Evolutionary conservation across 2,888 invertebrate genomes (phyloP).

Genomic region (Hyalella azteca): DNA sequence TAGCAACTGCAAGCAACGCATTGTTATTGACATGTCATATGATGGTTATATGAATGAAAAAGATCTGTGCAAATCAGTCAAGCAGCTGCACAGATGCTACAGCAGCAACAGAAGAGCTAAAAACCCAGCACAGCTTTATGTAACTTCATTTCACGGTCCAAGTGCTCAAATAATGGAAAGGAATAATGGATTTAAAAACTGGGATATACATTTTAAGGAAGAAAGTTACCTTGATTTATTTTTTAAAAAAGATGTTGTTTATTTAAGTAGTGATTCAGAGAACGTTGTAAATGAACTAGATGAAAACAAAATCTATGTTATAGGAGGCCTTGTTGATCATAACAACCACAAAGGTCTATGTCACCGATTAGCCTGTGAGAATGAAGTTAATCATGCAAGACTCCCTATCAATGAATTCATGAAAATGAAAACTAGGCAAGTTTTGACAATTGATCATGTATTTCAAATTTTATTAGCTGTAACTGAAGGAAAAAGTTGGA

Average conservation of each 20-base stretch:
- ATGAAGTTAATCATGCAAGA: constrained; percentile 80
- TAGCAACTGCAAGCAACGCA: constrained; percentile 59
- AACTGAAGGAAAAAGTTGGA: constrained; percentile 79
- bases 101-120: constrained; percentile 83
- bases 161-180: constrained; percentile 76
- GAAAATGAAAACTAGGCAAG: constrained; percentile 89
- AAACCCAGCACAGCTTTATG: constrained; percentile 80
- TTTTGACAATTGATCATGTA: constrained; percentile 94
- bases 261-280: constrained; percentile 92
- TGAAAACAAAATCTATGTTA: constrained; percentile 83
- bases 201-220: constrained; percentile 73
- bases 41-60: constrained; percentile 88
- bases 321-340: constrained; percentile 97
- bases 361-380: constrained; percentile 77
- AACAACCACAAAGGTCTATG: constrained; percentile 94
- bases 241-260: constrained; percentile 77
- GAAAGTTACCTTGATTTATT: background rate
- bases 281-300: constrained; percentile 78
- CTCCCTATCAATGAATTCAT: constrained; percentile 89
- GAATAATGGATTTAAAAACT: constrained; percentile 86
- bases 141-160: constrained; percentile 79
- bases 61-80: constrained; percentile 85
- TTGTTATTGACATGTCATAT: constrained; percentile 90
- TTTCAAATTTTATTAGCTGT: constrained; percentile 81
- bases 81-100: constrained; percentile 89